Conservation (phyloP, 2,888 invertebrate genomes). For the Xanthostigma xanthostigma region DNA sequence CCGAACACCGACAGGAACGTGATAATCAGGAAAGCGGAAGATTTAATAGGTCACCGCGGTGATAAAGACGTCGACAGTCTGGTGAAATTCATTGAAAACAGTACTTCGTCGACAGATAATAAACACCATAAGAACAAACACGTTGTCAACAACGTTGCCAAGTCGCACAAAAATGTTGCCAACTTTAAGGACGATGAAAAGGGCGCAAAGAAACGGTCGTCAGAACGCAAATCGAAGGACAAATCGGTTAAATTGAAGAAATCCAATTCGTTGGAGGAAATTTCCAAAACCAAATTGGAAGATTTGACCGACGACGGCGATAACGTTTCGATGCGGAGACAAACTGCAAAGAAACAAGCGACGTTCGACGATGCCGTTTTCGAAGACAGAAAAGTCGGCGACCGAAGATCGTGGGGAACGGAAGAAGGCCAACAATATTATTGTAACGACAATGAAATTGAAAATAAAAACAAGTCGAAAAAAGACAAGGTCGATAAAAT, state of each 20-base stretch:
- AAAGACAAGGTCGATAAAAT: slow-evolving; percentile 23
- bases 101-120: slow-evolving; percentile 23
- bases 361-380: slow-evolving; percentile 19
- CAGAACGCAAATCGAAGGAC: slow-evolving; percentile 23
- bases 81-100: slow-evolving; percentile 62
- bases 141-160: slow-evolving; percentile 17
- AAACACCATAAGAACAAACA: slow-evolving; percentile 23
- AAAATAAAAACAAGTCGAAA: slow-evolving; percentile 20
- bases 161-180: slow-evolving; percentile 9
- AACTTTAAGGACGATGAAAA: slow-evolving; percentile 18
- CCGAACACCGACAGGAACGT: slow-evolving; percentile 31
- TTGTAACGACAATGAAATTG: slow-evolving; percentile 24
- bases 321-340: slow-evolving; percentile 10
- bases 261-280: slow-evolving; percentile 67
- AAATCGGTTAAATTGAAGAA: slow-evolving; percentile 40
- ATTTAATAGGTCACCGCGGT: slow-evolving; percentile 54
- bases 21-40: slow-evolving; percentile 28
- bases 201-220: slow-evolving; percentile 28
- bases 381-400: slow-evolving; percentile 20
- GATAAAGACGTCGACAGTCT: slow-evolving; percentile 63
- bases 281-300: slow-evolving; percentile 59
- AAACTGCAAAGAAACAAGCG: slow-evolving; percentile 15
- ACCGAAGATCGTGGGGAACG: slow-evolving; percentile 32
- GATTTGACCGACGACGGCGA: slow-evolving; percentile 35
- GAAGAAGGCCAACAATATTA: slow-evolving; percentile 40